Conservation (phyloP, 2,113 vertebrate genomes). For the Colius striatus region DNA sequence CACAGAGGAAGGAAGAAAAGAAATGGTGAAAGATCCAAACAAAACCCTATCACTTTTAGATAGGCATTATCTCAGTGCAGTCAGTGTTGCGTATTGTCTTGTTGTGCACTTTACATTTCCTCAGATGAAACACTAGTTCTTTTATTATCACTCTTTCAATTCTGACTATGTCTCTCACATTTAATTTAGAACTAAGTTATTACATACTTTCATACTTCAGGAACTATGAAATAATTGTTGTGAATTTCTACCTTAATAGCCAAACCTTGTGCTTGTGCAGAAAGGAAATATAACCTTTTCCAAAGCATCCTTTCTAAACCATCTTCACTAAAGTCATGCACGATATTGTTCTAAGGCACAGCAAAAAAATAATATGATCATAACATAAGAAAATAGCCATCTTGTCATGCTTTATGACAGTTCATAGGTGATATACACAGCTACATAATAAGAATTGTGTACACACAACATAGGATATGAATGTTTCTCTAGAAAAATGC, state of each 20-base stretch:
- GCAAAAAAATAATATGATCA: neutral
- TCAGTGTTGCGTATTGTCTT: neutral
- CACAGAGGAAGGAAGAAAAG: neutral
- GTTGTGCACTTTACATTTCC: neutral
- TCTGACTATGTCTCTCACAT: slow-evolving; percentile 5
- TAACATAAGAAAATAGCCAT: neutral
- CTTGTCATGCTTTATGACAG: neutral
- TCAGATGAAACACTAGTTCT: slow-evolving; percentile 30
- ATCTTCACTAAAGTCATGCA: neutral
- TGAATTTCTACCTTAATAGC: neutral
- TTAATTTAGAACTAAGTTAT: neutral
- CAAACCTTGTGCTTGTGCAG: neutral
- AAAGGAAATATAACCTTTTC: neutral
- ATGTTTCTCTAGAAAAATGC: neutral
- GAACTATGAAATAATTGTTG: neutral
- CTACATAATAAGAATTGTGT: neutral
- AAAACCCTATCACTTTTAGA: neutral
- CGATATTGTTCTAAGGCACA: neutral
- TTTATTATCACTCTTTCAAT: slow-evolving; percentile 21
- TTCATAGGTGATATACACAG: neutral
- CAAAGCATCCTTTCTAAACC: neutral
- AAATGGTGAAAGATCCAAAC: neutral
- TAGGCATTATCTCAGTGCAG: neutral
- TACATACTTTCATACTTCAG: slow-evolving; percentile 6
- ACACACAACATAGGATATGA: neutral